Conservation (phyloP, 2,888 invertebrate species). For the Amorpha juglandis region DNA sequence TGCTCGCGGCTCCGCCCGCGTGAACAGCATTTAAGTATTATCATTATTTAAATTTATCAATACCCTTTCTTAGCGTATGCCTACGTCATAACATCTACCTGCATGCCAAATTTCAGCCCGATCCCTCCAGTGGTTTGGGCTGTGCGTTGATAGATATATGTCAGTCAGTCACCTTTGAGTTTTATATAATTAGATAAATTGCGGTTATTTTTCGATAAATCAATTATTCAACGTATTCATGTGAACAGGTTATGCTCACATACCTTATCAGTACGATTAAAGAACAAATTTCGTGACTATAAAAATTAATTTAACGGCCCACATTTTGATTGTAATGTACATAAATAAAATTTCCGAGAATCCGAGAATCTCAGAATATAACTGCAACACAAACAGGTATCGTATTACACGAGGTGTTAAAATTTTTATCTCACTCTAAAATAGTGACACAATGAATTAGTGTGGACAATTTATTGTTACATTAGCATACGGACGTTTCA, state of each 20-base stretch:
- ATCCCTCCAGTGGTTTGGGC: no score
- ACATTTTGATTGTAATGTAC: constrained; percentile 22
- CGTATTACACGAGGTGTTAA: constrained; percentile 60
- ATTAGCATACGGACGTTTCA: constrained; percentile 55
- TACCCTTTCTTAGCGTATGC: no score
- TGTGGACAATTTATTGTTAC: constrained; percentile 49
- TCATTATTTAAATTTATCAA: no score
- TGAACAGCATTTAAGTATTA: no score
- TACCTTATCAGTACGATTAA: constrained; percentile 7
- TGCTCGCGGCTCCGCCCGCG: no score
- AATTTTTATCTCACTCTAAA: constrained; percentile 43
- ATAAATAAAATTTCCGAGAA: constrained; percentile 32
- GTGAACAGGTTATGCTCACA: not conserved
- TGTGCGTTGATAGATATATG: no score
- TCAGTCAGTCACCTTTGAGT: no score
- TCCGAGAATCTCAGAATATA: constrained; percentile 34
- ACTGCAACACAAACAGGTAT: constrained; percentile 43
- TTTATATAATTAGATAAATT: no score
- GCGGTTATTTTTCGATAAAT: not conserved
- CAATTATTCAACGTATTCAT: not conserved
- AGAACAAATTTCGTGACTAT: constrained; percentile 9
- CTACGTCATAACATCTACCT: no score
- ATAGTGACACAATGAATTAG: constrained; percentile 52
- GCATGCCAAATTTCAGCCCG: no score
- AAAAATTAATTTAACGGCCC: constrained; percentile 23